Evolutionary conservation across 2,888 invertebrate genomes (phyloP).

Genomic region (Drosophila incognita): DNA sequence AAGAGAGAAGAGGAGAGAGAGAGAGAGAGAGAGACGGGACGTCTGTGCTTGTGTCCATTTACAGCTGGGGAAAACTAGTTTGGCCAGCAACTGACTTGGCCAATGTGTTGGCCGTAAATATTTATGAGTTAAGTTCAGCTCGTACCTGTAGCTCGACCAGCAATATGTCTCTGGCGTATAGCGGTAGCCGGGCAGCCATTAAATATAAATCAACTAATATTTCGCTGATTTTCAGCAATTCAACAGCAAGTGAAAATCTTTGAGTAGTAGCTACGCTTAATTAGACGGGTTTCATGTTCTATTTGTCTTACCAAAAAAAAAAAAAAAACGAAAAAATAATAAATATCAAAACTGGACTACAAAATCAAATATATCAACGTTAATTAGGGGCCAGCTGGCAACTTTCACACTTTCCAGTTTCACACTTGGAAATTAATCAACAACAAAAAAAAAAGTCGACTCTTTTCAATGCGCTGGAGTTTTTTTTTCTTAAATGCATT

Average conservation of each 20-base stretch:
- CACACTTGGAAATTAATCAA: constrained; percentile 70
- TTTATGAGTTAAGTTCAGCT: constrained; percentile 62
- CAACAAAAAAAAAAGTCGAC: constrained; percentile 15
- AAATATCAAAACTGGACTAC: constrained; percentile 33
- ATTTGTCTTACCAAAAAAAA: constrained; percentile 49
- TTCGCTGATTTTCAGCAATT: constrained; percentile 67
- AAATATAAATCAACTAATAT: constrained; percentile 66
- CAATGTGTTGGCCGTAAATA: constrained; percentile 66
- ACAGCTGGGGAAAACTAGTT: constrained; percentile 65
- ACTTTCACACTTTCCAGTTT: constrained; percentile 78
- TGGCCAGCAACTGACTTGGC: constrained; percentile 54
- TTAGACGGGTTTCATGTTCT: constrained; percentile 67
- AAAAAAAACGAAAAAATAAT: neutral
- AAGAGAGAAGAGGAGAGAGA: constrained; percentile 7
- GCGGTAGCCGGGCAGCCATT: constrained; percentile 50
- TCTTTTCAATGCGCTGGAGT: constrained; percentile 6
- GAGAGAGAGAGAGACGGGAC: constrained; percentile 9
- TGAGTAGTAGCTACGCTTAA: constrained; percentile 39
- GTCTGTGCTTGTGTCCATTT: constrained; percentile 45
- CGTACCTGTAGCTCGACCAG: constrained; percentile 19
- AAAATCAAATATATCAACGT: constrained; percentile 65
- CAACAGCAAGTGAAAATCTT: constrained; percentile 56
- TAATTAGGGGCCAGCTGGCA: constrained; percentile 62
- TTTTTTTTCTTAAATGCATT: constrained; percentile 46
- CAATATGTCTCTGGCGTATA: constrained; percentile 52